Base-by-base conservation (phyloP, 1,140 invertebrate species). In the Condylostylus longicornis region DNA sequence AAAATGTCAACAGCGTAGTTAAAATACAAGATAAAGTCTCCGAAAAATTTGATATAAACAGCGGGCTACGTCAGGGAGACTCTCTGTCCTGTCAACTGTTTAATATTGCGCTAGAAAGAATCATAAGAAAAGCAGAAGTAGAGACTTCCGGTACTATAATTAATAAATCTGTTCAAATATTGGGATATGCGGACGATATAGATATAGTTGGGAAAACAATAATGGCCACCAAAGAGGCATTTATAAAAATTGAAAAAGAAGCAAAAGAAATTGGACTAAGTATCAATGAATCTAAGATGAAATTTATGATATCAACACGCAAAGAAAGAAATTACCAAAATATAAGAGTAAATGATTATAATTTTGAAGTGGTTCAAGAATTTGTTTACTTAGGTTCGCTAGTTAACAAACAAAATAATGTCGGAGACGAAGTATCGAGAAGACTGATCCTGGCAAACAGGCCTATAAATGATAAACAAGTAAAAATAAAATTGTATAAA, bases 61-160 rank as follows among this genome's bases (percentile, higher is more conserved):
- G 33, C 19, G 40, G 35, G 17, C 13, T 48, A 9, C 33, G 44
- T 33, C 42, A 45, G 38, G 37, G 40, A 10, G 40, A 46, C 27
- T 20, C 27, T 10, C 25, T 46, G 15, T 41, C 44, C 18, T 12
- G 33, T 2, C 4, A 30, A 8, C 32, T 44, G 3, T 46, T 48
- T 30, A 46, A 46, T 12, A 18, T 45, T 6, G 37, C 27, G 2
- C 34, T 43, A 18, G 36, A 45, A 37, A 38, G 12, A 21, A 30
- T 33, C 7, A 15, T 42, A 12, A 6, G 19, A n/a, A 17, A 27
- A 10, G 12, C 14, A 9, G 13, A 17, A 9, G 17, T 35, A 5
- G n/a, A 25, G 5, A 35, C 34, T 6, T 14, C 12, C 10, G 19
- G 21, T 5, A 35, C 20, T 14, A 35, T 35, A 13, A 14, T 23